A percentile compares a stretch with the other conserved stretches of the same genome.
These are phyloP conservation scores for Girardinichthys multiradiatus DNA, from an alignment of 2,113 vertebrate species.

Conservation along the genomic window DNA sequence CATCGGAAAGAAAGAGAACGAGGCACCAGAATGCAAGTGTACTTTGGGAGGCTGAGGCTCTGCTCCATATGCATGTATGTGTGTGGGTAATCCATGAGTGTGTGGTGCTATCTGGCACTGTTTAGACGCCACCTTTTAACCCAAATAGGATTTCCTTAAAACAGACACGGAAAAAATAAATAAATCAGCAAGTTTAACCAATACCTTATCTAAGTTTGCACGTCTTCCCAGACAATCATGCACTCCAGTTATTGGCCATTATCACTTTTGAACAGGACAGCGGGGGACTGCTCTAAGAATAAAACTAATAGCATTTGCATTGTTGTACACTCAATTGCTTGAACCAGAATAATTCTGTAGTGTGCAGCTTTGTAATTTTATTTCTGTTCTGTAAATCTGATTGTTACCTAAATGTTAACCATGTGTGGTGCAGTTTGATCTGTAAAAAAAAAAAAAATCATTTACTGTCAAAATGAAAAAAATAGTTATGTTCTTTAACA, in stretches of 20 bases:
- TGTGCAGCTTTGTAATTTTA: too few species aligned
- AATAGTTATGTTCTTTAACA: too few species aligned
- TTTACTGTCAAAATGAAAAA: too few species aligned
- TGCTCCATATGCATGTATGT: not conserved
- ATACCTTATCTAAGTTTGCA: too few species aligned
- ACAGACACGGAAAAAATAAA: not conserved
- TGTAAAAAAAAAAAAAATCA: too few species aligned
- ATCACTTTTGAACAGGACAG: conserved; percentile 72
- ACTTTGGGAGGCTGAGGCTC: conserved; percentile 13
- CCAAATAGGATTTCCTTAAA: not conserved
- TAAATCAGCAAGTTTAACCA: not conserved
- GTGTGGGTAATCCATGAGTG: not conserved
- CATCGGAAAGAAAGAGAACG: conserved; percentile 79
- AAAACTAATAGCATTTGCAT: conserved; percentile 65
- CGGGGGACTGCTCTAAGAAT: conserved; percentile 79
- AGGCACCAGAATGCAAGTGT: conserved; percentile 66
- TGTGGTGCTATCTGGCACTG: conserved; percentile 75
- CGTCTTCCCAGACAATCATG: conserved; percentile 74
- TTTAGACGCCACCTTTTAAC: conserved; percentile 43
- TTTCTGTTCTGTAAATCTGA: too few species aligned
- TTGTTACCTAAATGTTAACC: too few species aligned
- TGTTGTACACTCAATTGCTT: too few species aligned
- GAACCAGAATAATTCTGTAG: too few species aligned
- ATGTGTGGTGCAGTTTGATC: too few species aligned
- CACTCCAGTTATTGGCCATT: conserved; percentile 85